Base-by-base conservation (phyloP, 1,140 invertebrate species). In the Diorhabda sublineata region DNA sequence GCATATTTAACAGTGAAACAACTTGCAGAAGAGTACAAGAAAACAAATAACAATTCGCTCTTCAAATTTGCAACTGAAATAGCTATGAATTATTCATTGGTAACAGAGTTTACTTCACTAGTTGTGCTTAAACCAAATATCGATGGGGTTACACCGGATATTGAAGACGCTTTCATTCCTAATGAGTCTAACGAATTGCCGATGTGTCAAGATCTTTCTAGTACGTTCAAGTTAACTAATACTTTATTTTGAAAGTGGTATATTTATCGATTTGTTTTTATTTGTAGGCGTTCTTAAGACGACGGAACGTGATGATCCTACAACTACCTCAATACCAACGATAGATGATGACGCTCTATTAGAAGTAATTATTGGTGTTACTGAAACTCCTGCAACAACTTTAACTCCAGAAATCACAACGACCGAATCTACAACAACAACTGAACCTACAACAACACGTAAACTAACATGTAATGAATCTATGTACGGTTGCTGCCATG, bases 1-100 rank as follows among this genome's bases (percentile, higher is more conserved):
- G 87, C 88, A 2, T 89, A 88, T 76, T 78, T 90, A 62, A 88
- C 85, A 41, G 86, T 90, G 11, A 85, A 86, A 69, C 86, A 90
- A 75, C 26, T 64, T 2, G 26, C 44, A 26, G 45, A 64, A 47
- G 5, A 64, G 42, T 64, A 60, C 26, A 7, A 60, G 8, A 11
- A 6, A 2, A 60, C 58, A 11, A 11, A 11, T n/a, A 42, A 60
- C 26, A 11, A 7, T 3, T 6, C 42, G 3, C 11, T 60, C 0
- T 7, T 11, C 8, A 60, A 3, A 60, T n/a, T 26, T 11, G 58
- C 7, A 5, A 3, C 5, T 6, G 58, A 60, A 26, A 11, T 60
- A 42, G 58, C 58, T 11, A 11, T 60, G n/a, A 60, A 60, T 11
- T 60, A 60, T 42, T 60, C 58, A 7, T 60, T 60, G 58, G 58